These are phyloP conservation scores for Ophion costatus DNA, from an alignment of 2,888 invertebrate genomes.

Conservation along the genomic window DNA sequence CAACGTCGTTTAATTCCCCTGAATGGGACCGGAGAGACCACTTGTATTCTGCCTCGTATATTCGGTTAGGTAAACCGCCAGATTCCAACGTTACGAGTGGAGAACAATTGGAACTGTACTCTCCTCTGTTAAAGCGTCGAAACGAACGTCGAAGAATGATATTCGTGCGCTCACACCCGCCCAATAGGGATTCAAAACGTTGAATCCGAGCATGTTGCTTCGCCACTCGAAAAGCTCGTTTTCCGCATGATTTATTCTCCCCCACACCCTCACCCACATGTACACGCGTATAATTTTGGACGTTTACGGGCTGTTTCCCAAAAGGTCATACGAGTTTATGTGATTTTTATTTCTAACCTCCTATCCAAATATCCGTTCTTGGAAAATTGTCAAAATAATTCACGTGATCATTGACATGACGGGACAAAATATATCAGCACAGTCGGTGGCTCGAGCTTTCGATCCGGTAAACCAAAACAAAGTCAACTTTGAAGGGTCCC, in stretches of 20 bases:
- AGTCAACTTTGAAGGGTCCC: not conserved
- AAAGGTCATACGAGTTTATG: not conserved
- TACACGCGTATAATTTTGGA: not conserved
- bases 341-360: too few species aligned
- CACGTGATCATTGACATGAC: not conserved
- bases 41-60: conserved; percentile 45
- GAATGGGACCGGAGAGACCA: conserved; percentile 37
- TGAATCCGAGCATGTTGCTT: conserved; percentile 45
- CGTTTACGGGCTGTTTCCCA: not conserved
- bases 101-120: conserved; percentile 58
- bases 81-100: conserved; percentile 47
- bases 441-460: not conserved
- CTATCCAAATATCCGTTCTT: not conserved
- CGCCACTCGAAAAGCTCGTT: conserved; percentile 52
- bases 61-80: conserved; percentile 17
- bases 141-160: conserved; percentile 45
- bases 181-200: not conserved
- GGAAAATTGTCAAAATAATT: not conserved
- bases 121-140: conserved; percentile 25
- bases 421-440: not conserved
- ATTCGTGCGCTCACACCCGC: not conserved
- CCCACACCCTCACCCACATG: not conserved
- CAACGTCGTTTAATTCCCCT: conserved; percentile 4
- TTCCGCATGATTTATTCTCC: conserved; percentile 25
- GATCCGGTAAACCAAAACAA: not conserved